Base-by-base conservation (phyloP, 2,113 vertebrate species). In the Pipra filicauda region DNA sequence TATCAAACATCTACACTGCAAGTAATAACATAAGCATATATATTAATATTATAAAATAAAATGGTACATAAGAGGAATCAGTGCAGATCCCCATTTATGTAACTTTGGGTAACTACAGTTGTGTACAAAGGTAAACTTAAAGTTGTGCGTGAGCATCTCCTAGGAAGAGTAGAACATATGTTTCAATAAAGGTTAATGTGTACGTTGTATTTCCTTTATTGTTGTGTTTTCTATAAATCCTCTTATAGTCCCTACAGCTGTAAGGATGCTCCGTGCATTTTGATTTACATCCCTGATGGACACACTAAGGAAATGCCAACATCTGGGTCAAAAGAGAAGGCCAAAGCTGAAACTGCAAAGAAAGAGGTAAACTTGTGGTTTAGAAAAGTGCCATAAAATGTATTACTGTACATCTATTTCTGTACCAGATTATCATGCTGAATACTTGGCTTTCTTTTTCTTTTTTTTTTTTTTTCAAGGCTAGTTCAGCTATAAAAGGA, bases 221-320 rank as follows among this genome's bases (percentile, higher is more conserved):
- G 3, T 37, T 35, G 12, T 85, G 4, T 69, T 41, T 57, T 64
- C 12, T 61, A 4, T 51, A 31, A 82, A 94, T 91, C 39, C 12
- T 82, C 78, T 51, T 96, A 16, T 69, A 99, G 99, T 85, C 99
- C 99, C 17, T 98, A 99, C 93, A 99, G 99, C 97, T 99, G 99
- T 96, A 99, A 98, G 98, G 99, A 99, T 55, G 98, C 99, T 51
- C 99, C 99, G 0, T 99, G 99, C 89, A 96, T 99, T 95, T 97
- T 99, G 93, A 97, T 99, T 93, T 99, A 99, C 91, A 99, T 99
- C 85, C 99, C 99, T 88, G 99, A 99, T 88, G 99, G 99, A 12
- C 99, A 99, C 92, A 99, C 98, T 49, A 99, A 99, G 95, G 99
- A 99, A 93, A 99, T 99, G 99, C 99, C 99, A 64, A 99, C 99